Conservation (phyloP, 2,113 vertebrate genomes). For the Strix aluco region DNA sequence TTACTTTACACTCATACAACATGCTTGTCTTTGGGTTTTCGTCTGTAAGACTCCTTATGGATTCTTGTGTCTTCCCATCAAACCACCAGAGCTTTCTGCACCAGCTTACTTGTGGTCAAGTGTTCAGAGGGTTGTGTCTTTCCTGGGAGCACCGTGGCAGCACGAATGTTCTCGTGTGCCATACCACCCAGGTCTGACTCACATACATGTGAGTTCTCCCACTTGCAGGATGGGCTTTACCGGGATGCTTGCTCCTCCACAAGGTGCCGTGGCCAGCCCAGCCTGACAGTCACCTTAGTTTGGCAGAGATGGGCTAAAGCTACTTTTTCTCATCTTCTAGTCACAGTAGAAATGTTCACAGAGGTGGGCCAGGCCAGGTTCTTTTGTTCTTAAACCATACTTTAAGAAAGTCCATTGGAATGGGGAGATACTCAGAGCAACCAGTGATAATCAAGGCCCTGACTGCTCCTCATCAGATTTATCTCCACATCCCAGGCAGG, state of each 20-base stretch:
- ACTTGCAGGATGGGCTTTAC: background rate
- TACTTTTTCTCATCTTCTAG: background rate
- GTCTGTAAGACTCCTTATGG: background rate
- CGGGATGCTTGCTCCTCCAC: background rate
- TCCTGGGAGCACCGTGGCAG: background rate
- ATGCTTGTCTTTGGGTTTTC: background rate
- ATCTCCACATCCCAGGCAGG: background rate
- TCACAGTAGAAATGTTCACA: background rate
- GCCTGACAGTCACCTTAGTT: background rate
- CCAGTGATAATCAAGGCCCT: background rate
- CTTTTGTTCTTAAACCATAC: background rate
- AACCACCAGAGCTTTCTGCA: background rate
- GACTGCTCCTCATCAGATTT: background rate
- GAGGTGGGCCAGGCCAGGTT: background rate
- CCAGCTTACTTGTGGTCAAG: background rate
- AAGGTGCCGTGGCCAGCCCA: background rate
- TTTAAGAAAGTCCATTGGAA: background rate
- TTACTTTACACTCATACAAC: background rate
- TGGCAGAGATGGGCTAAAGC: background rate
- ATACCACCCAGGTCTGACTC: background rate
- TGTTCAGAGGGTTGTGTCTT: background rate
- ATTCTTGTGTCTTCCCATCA: background rate
- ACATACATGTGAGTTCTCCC: background rate
- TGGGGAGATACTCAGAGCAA: background rate
- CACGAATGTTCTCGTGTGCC: background rate